Base-by-base conservation (phyloP, 2,888 invertebrate species). In the Arrhopalites spinosus region DNA sequence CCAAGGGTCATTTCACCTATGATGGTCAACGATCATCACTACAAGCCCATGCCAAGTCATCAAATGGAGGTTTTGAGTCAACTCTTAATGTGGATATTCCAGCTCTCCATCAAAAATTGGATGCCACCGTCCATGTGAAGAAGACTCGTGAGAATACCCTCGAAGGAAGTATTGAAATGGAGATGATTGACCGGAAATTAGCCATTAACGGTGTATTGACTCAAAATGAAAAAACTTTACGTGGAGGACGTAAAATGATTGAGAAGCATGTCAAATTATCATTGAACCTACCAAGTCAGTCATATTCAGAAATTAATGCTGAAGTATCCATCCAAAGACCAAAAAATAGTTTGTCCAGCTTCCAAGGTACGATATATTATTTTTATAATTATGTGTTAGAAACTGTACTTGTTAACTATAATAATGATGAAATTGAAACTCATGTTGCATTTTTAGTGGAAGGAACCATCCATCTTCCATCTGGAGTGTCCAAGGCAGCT, bases 11-110 rank as follows among this genome's bases (percentile, higher is more conserved):
- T 30, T 64, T 77, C 45, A 71, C 72, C 1, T 78, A 78, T 50
- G 77, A 77, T 20, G 72, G 64, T 2, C 53, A 70, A 25, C 45
- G 70, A 27, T 79, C 79, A 13, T 59, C 64, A 0, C 56, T 80
- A 0, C 66, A 72, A 45, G 73, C 76, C 23, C 30, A n/a, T 29
- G 47, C 63, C 13, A 47, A 53, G 7, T 74, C 47, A 7, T 53
- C 23, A 8, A 43, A 36, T 0, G 67, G 74, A 7, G 25, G 67
- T 23, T 71, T 78, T 36, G 63, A 73, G 30, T 73, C 67, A 0
- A 63, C 30, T 30, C 15, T 79, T 17, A 75, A 56, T 23, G 76
- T 79, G 15, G 80, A 82, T 15, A 77, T 81, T 64, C 81, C 83
- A 5, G 25, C 77, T 0, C 69, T 83, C 0, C 63, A 77, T 17